A percentile compares a stretch with the other conserved stretches of the same genome.
Evolutionary conservation across 2,888 invertebrate genomes (phyloP).

Genomic region (Ormyrus thymus): DNA sequence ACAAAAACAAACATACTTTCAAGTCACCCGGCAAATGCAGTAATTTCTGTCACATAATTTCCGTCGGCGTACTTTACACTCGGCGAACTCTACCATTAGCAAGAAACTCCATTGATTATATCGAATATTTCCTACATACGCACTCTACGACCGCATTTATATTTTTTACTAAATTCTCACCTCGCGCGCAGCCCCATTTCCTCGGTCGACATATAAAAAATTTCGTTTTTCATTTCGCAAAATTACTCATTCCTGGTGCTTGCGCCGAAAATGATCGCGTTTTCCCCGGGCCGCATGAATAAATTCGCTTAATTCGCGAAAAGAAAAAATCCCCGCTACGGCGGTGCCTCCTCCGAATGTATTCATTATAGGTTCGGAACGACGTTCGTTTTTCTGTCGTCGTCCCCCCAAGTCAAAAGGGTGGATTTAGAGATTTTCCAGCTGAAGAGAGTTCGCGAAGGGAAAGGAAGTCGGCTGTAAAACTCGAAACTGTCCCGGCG

Average conservation of each 20-base stretch:
- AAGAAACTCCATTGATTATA: too few relatives aligned
- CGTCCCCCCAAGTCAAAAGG: slow-evolving; percentile 21
- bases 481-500: slow-evolving; percentile 53
- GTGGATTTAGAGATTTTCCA: slow-evolving; percentile 56
- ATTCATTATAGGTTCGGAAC: slow-evolving; percentile 44
- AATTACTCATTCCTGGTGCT: background rate
- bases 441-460: slow-evolving; percentile 47
- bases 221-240: background rate
- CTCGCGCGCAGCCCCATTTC: too few relatives aligned
- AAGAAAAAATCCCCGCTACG: background rate
- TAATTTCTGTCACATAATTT: too few relatives aligned
- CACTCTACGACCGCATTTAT: background rate
- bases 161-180: too few relatives aligned
- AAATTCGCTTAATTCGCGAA: slow-evolving; percentile 11
- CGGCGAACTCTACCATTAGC: too few relatives aligned
- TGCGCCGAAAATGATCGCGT: background rate
- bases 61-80: too few relatives aligned
- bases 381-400: slow-evolving; percentile 15
- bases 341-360: slow-evolving; percentile 14
- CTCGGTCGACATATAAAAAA: background rate
- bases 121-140: too few relatives aligned
- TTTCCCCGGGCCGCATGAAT: background rate
- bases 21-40: background rate
- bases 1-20: background rate
- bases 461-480: slow-evolving; percentile 54